Conservation (phyloP, 2,797 vertebrate genomes). For the Atherinosoma microstoma region DNA sequence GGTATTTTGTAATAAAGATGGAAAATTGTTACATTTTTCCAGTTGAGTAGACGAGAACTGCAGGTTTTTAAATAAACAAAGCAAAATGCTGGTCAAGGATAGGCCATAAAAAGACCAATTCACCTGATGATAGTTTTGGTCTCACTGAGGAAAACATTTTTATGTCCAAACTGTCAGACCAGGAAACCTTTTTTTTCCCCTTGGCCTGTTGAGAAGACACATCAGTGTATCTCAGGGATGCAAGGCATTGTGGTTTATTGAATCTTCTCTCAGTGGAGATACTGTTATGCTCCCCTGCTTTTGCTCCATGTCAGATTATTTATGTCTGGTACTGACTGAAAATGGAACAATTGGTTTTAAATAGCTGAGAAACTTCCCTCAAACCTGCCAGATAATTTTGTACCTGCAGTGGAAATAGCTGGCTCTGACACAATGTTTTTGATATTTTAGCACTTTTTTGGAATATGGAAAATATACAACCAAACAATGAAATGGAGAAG, state of each 20-base stretch:
- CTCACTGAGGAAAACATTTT: conserved; percentile 18
- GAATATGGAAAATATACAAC: conserved; percentile 62
- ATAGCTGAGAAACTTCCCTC: conserved; percentile 27
- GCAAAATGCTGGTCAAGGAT: not conserved
- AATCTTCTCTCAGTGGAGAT: conserved; percentile 32
- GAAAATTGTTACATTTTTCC: conserved; percentile 1
- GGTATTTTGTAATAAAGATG: not conserved
- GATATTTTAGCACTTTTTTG: conserved; percentile 54
- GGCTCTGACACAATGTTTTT: conserved; percentile 38
- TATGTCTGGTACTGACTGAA: conserved; percentile 23
- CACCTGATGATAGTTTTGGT: conserved; percentile 26
- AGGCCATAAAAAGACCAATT: conserved; percentile 6
- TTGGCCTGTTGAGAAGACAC: conserved; percentile 19
- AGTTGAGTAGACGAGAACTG: conserved; percentile 2
- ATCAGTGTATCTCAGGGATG: conserved; percentile 23
- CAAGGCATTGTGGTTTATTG: conserved; percentile 26
- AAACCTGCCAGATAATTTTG: conserved; percentile 17
- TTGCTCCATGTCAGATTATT: conserved; percentile 8
- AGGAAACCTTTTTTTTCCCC: conserved; percentile 17
- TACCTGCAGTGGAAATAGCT: conserved; percentile 43
- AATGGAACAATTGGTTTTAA: conserved; percentile 40
- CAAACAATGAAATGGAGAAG: conserved; percentile 69
- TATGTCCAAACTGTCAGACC: conserved; percentile 22
- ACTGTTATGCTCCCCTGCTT: not conserved
- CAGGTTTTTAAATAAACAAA: conserved; percentile 12